phyloP scores from a whole-genome alignment of 2,888 invertebrate genomes.

The Deroplatys truncata region DNA sequence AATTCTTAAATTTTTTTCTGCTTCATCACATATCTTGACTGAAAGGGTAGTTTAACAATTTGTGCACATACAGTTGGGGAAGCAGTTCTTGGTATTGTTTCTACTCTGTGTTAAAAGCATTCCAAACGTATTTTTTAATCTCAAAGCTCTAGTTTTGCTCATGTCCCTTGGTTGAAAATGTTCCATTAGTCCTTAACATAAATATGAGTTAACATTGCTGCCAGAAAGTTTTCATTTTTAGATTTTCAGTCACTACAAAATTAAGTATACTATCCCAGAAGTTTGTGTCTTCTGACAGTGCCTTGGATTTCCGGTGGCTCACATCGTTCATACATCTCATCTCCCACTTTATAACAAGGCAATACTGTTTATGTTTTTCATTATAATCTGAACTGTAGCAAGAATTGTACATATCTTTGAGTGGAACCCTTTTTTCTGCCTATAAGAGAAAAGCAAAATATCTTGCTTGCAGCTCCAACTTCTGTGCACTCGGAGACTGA shows the following conservation, averaged over 20 bases:
- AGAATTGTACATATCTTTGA: background rate
- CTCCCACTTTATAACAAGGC: background rate
- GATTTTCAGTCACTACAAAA: background rate
- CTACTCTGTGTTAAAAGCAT: background rate
- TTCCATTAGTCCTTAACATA: background rate
- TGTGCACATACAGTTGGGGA: background rate
- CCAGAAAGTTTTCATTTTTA: background rate
- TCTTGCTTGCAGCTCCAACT: background rate
- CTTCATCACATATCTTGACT: background rate
- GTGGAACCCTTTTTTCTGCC: background rate
- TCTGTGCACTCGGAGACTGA: slow-evolving; percentile 9
- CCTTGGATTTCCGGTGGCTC: background rate
- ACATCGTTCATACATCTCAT: background rate
- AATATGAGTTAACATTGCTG: background rate
- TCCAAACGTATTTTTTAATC: background rate
- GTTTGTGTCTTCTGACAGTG: background rate
- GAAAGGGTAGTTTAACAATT: background rate
- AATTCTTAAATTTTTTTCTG: background rate
- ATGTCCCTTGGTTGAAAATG: background rate
- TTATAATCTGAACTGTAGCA: background rate
- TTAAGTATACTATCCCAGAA: background rate
- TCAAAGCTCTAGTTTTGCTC: background rate
- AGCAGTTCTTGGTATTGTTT: background rate
- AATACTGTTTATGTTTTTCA: background rate
- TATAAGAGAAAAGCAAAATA: background rate